Base-by-base conservation (phyloP, 2,113 vertebrate species). In the Pipa parva region DNA sequence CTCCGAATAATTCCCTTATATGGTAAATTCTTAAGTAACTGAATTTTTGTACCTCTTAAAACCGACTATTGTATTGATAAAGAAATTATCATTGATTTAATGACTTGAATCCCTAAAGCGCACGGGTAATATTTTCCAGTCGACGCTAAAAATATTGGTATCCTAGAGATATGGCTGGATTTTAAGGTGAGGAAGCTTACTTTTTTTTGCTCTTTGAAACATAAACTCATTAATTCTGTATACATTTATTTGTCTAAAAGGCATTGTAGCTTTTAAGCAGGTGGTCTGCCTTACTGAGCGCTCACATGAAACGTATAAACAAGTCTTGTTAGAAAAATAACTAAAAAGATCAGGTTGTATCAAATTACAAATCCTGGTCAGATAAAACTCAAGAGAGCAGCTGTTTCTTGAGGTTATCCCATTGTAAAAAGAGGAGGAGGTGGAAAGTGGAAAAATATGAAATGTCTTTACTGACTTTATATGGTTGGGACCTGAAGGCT, bases 301-400 rank as follows among this genome's bases (percentile, higher is more conserved):
- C 46, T 63, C 60, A 36, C 20, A 22, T 45, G 25, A 29, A 45
- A 64, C n/a, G 31, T 63, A 54, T 56, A 64, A 56, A 42, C 50
- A 64, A 55, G 22, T 29, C 54, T 46, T 46, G 10, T 25, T 66
- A 46, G 31, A 22, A 33, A 49, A 57, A 66, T 36, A 66, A 58
- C 52, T 18, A 57, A 58, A 66, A 45, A 36, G 37, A 57, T 49
- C 54, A 49, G 63, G 54, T 56, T 66, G 27, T 57, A 49, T 58
- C 27, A 26, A 22, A 33, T 66, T 27, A 48, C 37, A 57, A 48
- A 66, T 58, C 42, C 56, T 4, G 22, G 15, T 13, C 37, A 54
- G 28, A 58, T 58, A 49, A 66, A 45, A 25, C 37, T 24, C 18
- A 5, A 33, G 28, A 42, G 54, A 66, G 20, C 56, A 48, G 26